These are phyloP conservation scores for Asobara japonica DNA, from an alignment of 1,140 invertebrate genomes.

Conservation along the genomic window DNA sequence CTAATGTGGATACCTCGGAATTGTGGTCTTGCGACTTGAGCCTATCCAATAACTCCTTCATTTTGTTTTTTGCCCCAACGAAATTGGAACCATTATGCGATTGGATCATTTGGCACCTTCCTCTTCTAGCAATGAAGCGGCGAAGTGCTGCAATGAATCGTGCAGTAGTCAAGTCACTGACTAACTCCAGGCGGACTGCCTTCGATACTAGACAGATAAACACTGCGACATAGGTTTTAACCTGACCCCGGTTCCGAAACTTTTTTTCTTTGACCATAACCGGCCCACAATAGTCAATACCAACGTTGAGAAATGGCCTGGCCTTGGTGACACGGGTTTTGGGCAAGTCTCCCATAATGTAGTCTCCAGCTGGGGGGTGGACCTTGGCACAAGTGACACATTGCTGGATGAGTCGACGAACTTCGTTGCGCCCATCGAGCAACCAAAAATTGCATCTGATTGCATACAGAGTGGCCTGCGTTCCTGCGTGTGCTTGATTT, in stretches of 20 bases:
- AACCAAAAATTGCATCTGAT: background rate
- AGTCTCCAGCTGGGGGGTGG: background rate
- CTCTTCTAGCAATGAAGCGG: constrained; percentile 51
- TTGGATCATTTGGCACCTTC: constrained; percentile 11
- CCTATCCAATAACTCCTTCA: background rate
- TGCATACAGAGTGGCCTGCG: background rate
- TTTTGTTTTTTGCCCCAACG: background rate
- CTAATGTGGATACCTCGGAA: too few species aligned
- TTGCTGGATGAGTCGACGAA: background rate
- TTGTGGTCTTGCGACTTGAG: too few species aligned
- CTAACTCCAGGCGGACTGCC: background rate
- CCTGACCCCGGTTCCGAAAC: background rate
- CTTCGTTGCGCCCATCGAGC: background rate
- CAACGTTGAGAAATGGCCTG: background rate
- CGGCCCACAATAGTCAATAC: background rate
- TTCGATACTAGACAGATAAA: background rate
- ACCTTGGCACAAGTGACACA: background rate
- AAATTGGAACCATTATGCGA: constrained; percentile 5
- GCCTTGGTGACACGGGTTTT: background rate
- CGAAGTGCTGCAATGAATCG: constrained; percentile 44
- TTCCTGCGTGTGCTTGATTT: background rate
- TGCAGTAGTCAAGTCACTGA: background rate
- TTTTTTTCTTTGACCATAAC: background rate
- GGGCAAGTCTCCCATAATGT: constrained; percentile 10
- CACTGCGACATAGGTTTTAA: background rate